Evolutionary conservation across 1,140 invertebrate genomes (phyloP).

Genomic region (Cecropterus lyciades): DNA sequence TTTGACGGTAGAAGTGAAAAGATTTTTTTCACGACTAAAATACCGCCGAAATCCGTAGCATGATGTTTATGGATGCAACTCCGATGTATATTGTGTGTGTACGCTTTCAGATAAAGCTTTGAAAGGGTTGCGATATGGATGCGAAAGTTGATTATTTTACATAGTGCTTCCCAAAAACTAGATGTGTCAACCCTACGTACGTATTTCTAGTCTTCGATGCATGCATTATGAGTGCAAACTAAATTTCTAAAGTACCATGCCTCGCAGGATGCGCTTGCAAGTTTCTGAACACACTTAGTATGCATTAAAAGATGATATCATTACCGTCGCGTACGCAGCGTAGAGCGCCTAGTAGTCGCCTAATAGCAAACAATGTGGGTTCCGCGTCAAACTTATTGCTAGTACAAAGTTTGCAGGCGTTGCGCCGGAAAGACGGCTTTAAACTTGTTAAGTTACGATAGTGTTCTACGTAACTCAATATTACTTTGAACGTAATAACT

Average conservation of each 20-base stretch:
- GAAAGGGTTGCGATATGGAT: background rate
- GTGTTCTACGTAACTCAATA: conserved; percentile 5
- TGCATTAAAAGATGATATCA: conserved; percentile 58
- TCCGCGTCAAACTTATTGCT: conserved; percentile 45
- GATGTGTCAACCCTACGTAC: conserved; percentile 12
- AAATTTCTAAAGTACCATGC: conserved; percentile 49
- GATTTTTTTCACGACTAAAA: conserved; percentile 13
- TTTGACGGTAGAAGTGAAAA: background rate
- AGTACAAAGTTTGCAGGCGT: conserved; percentile 45
- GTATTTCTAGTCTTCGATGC: conserved; percentile 10
- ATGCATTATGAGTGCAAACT: conserved; percentile 45
- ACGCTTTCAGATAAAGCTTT: background rate
- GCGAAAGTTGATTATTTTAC: conserved; percentile 1
- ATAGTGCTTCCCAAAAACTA: background rate
- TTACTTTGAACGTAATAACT: too few species aligned
- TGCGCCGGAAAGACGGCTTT: conserved; percentile 10
- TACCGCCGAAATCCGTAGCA: conserved; percentile 25
- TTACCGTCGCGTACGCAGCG: conserved; percentile 42
- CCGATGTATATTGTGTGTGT: background rate
- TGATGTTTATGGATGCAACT: conserved; percentile 5
- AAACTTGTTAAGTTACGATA: conserved; percentile 10
- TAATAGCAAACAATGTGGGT: conserved; percentile 50
- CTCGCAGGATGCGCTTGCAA: conserved; percentile 40
- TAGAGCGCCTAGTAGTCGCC: conserved; percentile 40
- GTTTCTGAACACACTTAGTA: conserved; percentile 42